These are phyloP conservation scores for Rhadina sibilatrix DNA, from an alignment of 2,113 vertebrate species.

Conservation along the genomic window DNA sequence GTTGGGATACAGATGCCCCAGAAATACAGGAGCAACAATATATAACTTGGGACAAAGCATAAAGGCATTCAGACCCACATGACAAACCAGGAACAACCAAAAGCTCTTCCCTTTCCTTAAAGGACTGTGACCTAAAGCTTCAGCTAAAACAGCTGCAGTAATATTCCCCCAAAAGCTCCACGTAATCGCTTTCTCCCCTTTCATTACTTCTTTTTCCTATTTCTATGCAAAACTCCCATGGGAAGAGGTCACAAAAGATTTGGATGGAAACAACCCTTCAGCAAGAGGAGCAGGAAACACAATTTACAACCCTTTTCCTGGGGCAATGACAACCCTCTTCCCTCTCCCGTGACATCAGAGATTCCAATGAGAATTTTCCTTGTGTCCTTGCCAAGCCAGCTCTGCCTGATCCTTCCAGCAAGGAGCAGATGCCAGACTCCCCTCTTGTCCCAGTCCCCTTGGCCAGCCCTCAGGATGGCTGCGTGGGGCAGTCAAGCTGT, in stretches of 20 bases:
- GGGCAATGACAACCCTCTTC: neutral
- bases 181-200: neutral
- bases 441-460: neutral
- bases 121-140: neutral
- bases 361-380: neutral
- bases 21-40: neutral
- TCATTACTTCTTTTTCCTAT: neutral
- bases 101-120: neutral
- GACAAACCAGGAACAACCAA: neutral
- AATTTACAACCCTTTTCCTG: neutral
- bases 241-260: neutral
- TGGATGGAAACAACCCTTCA: neutral
- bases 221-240: neutral
- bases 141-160: neutral
- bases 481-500: fast-evolving
- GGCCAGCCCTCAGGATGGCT: neutral
- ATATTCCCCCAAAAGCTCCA: neutral
- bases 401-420: neutral
- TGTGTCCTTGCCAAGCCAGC: neutral
- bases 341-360: neutral
- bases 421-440: neutral
- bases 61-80: neutral
- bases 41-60: neutral
- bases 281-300: neutral
- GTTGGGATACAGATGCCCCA: neutral